These are phyloP conservation scores for Phyllotreta striolata DNA, from an alignment of 2,888 invertebrate species.

Conservation along the genomic window DNA sequence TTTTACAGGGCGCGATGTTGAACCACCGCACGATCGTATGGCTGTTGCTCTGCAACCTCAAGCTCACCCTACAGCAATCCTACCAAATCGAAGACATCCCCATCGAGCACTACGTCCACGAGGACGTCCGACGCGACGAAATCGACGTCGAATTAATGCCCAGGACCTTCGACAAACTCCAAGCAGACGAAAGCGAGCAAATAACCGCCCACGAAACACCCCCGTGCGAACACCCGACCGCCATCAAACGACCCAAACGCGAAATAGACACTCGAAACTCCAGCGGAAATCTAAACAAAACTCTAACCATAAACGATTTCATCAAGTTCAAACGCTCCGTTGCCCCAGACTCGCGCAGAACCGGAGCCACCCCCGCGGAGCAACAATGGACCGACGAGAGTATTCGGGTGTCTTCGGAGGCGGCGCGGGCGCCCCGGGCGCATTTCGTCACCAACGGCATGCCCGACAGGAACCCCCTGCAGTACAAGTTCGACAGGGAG, in stretches of 20 bases:
- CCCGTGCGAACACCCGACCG: slow-evolving; percentile 33
- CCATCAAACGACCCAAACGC: slow-evolving; percentile 26
- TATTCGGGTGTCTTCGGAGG: slow-evolving; percentile 66
- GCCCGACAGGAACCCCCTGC: slow-evolving; percentile 54
- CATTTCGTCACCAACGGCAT: slow-evolving; percentile 70
- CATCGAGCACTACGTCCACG: slow-evolving; percentile 45
- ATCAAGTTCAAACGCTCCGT: slow-evolving; percentile 53
- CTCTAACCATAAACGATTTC: slow-evolving; percentile 55
- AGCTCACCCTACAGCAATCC: slow-evolving; percentile 30
- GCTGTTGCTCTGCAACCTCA: slow-evolving; percentile 8
- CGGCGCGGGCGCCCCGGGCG: slow-evolving; percentile 70
- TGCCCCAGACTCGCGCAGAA: slow-evolving; percentile 43
- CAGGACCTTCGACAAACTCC: slow-evolving; percentile 41
- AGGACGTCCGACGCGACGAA: slow-evolving; percentile 44
- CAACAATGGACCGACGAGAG: slow-evolving; percentile 69
- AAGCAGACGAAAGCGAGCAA: slow-evolving; percentile 36
- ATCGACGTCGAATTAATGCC: slow-evolving; percentile 48
- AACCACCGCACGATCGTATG: slow-evolving; percentile 8
- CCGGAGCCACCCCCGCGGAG: slow-evolving; percentile 64
- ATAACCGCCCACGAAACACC: slow-evolving; percentile 22
- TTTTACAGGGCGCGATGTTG: slow-evolving; percentile 4
- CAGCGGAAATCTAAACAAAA: slow-evolving; percentile 2
- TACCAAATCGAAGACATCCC: slow-evolving; percentile 46
- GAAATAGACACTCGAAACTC: background rate
- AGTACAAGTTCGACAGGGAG: slow-evolving; percentile 48